Conservation (phyloP, 2,888 invertebrate genomes). For the Brachynemurus nebulosus region DNA sequence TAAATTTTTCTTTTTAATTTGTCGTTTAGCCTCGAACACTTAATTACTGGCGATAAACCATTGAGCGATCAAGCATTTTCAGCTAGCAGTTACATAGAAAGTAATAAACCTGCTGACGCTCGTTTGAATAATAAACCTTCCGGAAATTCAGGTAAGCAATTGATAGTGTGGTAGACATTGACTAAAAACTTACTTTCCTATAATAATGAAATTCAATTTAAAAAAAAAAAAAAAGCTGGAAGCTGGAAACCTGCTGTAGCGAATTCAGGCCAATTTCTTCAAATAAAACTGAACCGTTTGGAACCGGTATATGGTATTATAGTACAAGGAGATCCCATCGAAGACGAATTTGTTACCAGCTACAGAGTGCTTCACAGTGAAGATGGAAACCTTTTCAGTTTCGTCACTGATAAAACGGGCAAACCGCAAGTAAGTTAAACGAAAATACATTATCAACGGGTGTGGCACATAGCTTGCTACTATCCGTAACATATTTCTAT, state of each 20-base stretch:
- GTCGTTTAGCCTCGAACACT: conserved; percentile 20
- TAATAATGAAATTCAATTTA: not conserved
- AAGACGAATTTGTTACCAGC: conserved; percentile 62
- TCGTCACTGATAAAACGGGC: conserved; percentile 34
- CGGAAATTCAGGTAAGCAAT: conserved; percentile 19
- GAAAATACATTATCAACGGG: too few relatives aligned
- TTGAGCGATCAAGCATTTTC: conserved; percentile 39
- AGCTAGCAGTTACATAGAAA: conserved; percentile 37
- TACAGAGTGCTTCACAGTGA: conserved; percentile 58
- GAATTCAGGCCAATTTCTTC: conserved; percentile 52
- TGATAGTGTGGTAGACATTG: too few relatives aligned
- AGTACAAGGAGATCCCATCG: conserved; percentile 53
- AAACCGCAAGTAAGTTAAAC: conserved; percentile 38
- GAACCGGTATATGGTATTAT: conserved; percentile 62
- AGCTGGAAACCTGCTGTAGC: conserved; percentile 54
- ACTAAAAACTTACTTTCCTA: not conserved
- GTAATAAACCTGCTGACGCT: conserved; percentile 38
- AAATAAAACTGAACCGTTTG: conserved; percentile 47
- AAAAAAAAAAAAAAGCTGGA: conserved; percentile 30
- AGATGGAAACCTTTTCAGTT: conserved; percentile 46
- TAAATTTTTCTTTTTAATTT: conserved; percentile 23
- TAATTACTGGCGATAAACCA: conserved; percentile 36
- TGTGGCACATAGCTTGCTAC: too few relatives aligned
- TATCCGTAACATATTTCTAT: too few relatives aligned
- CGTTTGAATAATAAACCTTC: conserved; percentile 31